phyloP scores from a whole-genome alignment of 2,888 invertebrate species.

The Syritta pipiens region DNA sequence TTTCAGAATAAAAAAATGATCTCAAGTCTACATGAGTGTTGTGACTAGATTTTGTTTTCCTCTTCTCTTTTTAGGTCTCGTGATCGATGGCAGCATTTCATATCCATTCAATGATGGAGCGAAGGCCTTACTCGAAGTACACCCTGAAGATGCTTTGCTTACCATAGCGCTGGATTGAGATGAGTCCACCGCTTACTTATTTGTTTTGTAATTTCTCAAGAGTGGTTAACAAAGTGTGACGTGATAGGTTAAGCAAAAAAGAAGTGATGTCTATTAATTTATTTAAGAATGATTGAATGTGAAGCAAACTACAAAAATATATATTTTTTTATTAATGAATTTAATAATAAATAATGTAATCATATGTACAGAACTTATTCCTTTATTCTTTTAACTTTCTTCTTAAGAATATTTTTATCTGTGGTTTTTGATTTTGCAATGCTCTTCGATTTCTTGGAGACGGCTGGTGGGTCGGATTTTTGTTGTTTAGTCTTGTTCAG shows the following conservation, averaged over 20 bases:
- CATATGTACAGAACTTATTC: constrained; percentile 39
- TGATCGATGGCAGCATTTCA: constrained; percentile 96
- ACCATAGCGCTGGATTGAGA: constrained; percentile 82
- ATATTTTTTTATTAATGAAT: constrained; percentile 40
- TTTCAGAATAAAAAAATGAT: too few relatives aligned
- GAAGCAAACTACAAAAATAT: constrained; percentile 27
- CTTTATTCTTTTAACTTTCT: constrained; percentile 26
- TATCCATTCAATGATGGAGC: constrained; percentile 97
- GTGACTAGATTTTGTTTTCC: neutral
- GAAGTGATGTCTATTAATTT: constrained; percentile 58
- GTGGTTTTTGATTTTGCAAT: constrained; percentile 10
- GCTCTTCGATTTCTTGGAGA: constrained; percentile 12
- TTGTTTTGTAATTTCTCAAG: constrained; percentile 27
- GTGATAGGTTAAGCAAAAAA: constrained; percentile 38
- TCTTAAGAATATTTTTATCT: constrained; percentile 15
- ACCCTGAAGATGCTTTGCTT: constrained; percentile 92
- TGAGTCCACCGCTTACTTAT: neutral
- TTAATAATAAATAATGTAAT: constrained; percentile 31
- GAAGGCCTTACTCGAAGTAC: constrained; percentile 89
- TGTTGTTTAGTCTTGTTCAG: constrained; percentile 3
- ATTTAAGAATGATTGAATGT: constrained; percentile 61
- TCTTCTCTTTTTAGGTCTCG: constrained; percentile 83
- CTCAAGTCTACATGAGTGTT: constrained; percentile 1
- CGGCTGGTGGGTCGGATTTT: constrained; percentile 3
- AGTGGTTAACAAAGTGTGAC: constrained; percentile 27